These are phyloP conservation scores for Kuschelorhynchus macadamiae DNA, from an alignment of 2,888 invertebrate species.

Conservation along the genomic window DNA sequence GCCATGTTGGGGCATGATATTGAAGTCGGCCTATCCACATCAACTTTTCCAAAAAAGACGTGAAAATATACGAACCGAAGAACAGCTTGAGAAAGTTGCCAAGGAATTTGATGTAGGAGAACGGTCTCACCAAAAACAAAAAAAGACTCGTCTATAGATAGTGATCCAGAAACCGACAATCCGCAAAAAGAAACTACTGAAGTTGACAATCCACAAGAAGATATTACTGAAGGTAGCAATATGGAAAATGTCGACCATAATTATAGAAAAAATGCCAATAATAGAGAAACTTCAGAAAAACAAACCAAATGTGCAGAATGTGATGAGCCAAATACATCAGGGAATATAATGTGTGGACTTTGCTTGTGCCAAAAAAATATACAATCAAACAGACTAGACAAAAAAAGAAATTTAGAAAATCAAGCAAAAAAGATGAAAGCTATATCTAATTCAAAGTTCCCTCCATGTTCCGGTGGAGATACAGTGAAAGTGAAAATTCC, in stretches of 20 bases:
- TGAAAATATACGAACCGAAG: constrained; percentile 38
- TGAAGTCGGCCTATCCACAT: not conserved
- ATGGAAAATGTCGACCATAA: constrained; percentile 19
- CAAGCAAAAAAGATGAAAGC: constrained; percentile 42
- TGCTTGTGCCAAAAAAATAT: constrained; percentile 22
- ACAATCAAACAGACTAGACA: constrained; percentile 20
- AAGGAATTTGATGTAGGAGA: constrained; percentile 21
- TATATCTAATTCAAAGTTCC: constrained; percentile 48
- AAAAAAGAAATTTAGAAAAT: constrained; percentile 37
- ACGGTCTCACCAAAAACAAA: constrained; percentile 24
- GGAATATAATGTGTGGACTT: constrained; percentile 11
- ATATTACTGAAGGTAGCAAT: constrained; percentile 20
- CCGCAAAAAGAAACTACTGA: constrained; percentile 20
- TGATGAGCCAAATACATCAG: constrained; percentile 9
- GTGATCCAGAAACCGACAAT: constrained; percentile 28
- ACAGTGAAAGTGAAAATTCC: constrained; percentile 54
- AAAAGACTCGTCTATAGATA: constrained; percentile 3
- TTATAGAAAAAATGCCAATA: constrained; percentile 17
- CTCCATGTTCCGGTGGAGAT: constrained; percentile 52
- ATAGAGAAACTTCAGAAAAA: constrained; percentile 19
- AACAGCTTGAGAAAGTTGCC: constrained; percentile 29
- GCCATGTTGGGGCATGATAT: not conserved
- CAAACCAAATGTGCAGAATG: constrained; percentile 11
- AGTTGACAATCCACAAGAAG: constrained; percentile 8
- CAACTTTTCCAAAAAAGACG: constrained; percentile 35